Evolutionary conservation across 2,797 vertebrate genomes (phyloP), one percentile per base, ranked within the genome.

Genomic region (Leptodactylus fallax): DNA sequence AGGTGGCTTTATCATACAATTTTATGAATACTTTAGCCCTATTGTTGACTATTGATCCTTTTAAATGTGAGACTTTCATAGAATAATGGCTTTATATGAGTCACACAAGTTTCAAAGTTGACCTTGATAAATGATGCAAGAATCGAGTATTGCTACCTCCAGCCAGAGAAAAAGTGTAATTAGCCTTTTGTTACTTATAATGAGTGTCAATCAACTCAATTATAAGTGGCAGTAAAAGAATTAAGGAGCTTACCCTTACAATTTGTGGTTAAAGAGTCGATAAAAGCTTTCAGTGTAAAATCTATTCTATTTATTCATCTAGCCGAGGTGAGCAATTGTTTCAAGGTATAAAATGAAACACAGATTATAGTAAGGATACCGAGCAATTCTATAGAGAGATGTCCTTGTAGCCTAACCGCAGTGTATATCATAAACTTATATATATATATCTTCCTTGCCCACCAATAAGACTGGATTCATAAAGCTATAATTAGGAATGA

Each of bases 21-120:
- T 49, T 51, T 49, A 12, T 3, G 11, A 23, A 51, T 77, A 14
- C 21, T 21, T 51, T 45, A 67, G 27, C 23, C 49, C 72, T 23
- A 77, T 76, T 53, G 77, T 81, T 78, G 9, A 13, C 55, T 49
- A 81, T 85, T 76, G 61, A 82, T 60, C 47, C n/a, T n/a, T 91
- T 92, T 91, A 92, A 56, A 92, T 91, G 90, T 92, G 63, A 51
- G 12, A 49, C 58, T 53, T 85, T 83, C 36, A 71, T n/a, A 45
- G 61, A 45, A 71, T 86, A 86, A 89, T 77, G n/a, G 9, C 78
- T 78, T 85, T 55, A 67, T 85, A 81, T 19, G 83, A 89, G 23
- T 27, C 55, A 60, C 53, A 53, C 36, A 72, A 71, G 74, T 89
- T 83, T 45, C 79, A 89, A 72, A 78, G 80, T 61, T 87, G 85